Evolutionary conservation across 2,888 invertebrate species (phyloP).

Genomic region (Podotricha telesiphe): DNA sequence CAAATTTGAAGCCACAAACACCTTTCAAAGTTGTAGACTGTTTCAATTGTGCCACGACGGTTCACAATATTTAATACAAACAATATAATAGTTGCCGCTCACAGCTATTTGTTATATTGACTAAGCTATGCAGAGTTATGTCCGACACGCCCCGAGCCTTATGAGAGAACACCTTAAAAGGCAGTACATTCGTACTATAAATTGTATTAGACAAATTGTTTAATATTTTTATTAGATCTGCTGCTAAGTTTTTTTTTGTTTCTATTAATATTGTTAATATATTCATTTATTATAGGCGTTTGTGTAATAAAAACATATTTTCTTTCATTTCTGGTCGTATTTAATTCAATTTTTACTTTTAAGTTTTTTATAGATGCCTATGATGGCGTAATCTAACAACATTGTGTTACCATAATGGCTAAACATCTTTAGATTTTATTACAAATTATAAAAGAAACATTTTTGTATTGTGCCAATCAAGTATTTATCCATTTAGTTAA

Average conservation of each 20-base stretch:
- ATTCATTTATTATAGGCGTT: not conserved
- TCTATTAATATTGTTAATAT: not conserved
- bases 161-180: constrained; percentile 59
- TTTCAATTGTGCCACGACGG: not conserved
- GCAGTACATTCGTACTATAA: constrained; percentile 48
- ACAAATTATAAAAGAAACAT: too few relatives aligned
- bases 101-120: constrained; percentile 37
- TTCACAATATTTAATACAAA: not conserved
- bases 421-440: too few relatives aligned
- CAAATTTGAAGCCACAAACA: not conserved
- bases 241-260: not conserved
- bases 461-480: too few relatives aligned
- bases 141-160: constrained; percentile 52
- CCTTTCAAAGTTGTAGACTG: not conserved
- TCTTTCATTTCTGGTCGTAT: too few relatives aligned
- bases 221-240: not conserved
- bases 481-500: too few relatives aligned
- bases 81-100: constrained; percentile 21
- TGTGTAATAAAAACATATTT: too few relatives aligned
- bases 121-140: constrained; percentile 56
- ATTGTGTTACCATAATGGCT: too few relatives aligned
- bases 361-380: too few relatives aligned
- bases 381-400: too few relatives aligned
- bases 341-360: too few relatives aligned
- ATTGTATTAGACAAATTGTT: constrained; percentile 12